A percentile compares a stretch with the other conserved stretches of the same genome.
phyloP scores from a whole-genome alignment of 2,113 vertebrate species.

The Alligator sinensis region DNA sequence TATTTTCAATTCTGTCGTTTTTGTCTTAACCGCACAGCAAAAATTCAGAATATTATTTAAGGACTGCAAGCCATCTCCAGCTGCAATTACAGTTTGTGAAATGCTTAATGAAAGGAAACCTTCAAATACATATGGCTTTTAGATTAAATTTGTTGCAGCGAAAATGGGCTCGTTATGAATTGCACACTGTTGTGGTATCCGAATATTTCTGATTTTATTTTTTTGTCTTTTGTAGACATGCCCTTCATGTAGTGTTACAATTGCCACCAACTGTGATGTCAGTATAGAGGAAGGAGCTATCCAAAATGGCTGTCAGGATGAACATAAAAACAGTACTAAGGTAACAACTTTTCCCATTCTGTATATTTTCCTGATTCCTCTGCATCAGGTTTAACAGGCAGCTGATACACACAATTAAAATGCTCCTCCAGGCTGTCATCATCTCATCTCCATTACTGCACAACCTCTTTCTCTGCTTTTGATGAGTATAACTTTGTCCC shows the following conservation, averaged over 20 bases:
- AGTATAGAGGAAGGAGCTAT: constrained; percentile 81
- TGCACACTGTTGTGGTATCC: neutral
- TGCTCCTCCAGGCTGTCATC: neutral
- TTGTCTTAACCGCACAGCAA: constrained; percentile 29
- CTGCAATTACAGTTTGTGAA: neutral
- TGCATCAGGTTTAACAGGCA: neutral
- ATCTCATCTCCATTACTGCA: neutral
- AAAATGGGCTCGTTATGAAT: neutral
- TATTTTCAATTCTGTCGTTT: constrained; percentile 53
- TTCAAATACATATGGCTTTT: neutral
- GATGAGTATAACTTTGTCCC: neutral
- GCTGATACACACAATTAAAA: rapidly evolving
- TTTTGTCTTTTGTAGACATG: constrained; percentile 84
- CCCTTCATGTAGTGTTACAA: constrained; percentile 83
- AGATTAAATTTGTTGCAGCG: too few species aligned
- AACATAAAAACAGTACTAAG: constrained; percentile 86
- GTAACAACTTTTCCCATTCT: constrained; percentile 74
- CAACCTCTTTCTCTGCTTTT: neutral
- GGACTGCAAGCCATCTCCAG: neutral
- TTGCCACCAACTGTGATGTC: constrained; percentile 81
- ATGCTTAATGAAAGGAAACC: neutral
- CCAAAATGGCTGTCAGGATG: constrained; percentile 88
- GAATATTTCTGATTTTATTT: constrained; percentile 17
- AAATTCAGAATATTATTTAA: neutral
- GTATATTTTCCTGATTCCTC: neutral